phyloP scores from a whole-genome alignment of 2,797 vertebrate genomes.

The Hozukius guyotensis region DNA sequence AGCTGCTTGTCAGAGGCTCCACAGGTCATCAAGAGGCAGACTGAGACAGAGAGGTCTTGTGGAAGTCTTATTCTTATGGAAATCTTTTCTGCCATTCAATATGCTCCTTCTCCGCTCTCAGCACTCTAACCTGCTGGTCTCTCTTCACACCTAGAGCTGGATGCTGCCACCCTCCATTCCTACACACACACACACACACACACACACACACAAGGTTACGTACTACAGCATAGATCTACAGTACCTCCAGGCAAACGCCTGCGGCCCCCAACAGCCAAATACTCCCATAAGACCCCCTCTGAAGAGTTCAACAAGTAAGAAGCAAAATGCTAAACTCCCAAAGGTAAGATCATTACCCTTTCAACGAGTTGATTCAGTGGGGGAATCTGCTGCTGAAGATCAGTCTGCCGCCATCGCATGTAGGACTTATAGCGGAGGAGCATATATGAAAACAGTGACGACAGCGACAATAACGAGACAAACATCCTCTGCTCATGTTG shows the following conservation, averaged over 20 bases:
- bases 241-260: not conserved
- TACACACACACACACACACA: not conserved
- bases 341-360: not conserved
- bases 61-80: slow-evolving; percentile 10
- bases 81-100: not conserved
- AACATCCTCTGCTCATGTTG: not conserved
- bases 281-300: not conserved
- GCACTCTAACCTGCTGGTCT: not conserved
- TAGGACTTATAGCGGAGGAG: not conserved
- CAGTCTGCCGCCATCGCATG: not conserved
- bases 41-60: not conserved
- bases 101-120: not conserved
- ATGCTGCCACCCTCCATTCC: not conserved
- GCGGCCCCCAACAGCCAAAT: not conserved
- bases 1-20: slow-evolving; percentile 39
- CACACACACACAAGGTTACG: not conserved
- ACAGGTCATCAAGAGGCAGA: slow-evolving; percentile 20
- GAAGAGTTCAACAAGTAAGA: not conserved
- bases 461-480: not conserved
- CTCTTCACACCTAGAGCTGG: not conserved
- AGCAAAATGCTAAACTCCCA: not conserved
- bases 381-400: not conserved
- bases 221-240: not conserved
- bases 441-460: not conserved
- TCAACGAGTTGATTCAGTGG: not conserved